Base-by-base conservation (phyloP, 2,113 vertebrate species). In the Aspidoscelis tigris region DNA sequence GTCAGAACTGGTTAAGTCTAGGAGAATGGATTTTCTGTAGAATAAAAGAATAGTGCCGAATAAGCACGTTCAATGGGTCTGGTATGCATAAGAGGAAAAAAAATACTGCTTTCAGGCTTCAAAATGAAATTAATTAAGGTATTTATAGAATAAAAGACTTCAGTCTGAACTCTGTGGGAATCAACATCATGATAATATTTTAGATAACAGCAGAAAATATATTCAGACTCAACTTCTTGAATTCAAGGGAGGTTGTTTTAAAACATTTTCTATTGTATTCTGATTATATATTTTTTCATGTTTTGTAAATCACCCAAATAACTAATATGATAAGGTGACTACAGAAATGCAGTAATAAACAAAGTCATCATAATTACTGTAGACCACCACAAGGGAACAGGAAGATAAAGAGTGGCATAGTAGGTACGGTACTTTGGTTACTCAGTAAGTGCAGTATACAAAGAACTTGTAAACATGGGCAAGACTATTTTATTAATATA, bases 61-160 rank as follows among this genome's bases (percentile, higher is more conserved):
- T 69, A 78, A 90, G 74, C 76, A 16, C 64, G 84, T 20, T 70
- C 11, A 14, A 2, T 21, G 18, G 61, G 41, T 44, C 22, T 58
- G 53, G 41, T 58, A 77, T 44, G 24, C 16, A 21, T 70, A 55
- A 70, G 50, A 58, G 16, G 6, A 21, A 44, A 44, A 33, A 33
- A n/a, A 7, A n/a, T 69, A 50, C 65, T 50, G 43, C 41, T 86
- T 87, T 78, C 3, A 33, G 43, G 3, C 79, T n/a, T 3, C 1
- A 65, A 71, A 74, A 65, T 84, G 0, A 11, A 86, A 21, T 10
- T n/a, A 43, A 55, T 5, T 33, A 58, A 33, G 18, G 20, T 53
- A 20, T 12, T 58, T 76, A 24, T 75, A 85, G 50, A 71, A 77
- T 73, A 76, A 58, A 68, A 82, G 53, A 82, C n/a, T 55, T 33